Evolutionary conservation across 2,797 vertebrate species (phyloP).

Genomic region (Poecile montanus): DNA sequence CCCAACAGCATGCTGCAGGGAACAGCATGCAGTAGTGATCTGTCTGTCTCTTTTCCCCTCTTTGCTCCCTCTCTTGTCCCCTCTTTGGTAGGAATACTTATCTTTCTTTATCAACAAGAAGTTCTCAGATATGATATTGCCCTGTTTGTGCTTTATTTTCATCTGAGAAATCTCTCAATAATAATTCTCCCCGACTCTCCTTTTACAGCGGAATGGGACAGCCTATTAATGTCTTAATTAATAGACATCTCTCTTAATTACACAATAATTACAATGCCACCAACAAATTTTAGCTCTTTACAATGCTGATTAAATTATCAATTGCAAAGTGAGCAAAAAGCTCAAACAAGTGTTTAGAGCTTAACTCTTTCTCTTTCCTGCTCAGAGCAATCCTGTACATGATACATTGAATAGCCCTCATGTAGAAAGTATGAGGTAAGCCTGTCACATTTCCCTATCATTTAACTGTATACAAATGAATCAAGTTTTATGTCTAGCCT

Average conservation of each 20-base stretch:
- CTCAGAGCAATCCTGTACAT: not conserved
- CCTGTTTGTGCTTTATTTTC: rapidly evolving
- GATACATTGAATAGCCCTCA: not conserved
- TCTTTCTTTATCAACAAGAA: no score
- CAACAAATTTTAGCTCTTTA: not conserved
- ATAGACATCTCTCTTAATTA: no score
- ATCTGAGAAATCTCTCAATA: not conserved
- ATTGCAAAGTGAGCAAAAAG: not conserved
- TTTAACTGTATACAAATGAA: not conserved
- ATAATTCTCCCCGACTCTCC: not conserved
- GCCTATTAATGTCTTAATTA: not conserved
- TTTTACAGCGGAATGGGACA: rapidly evolving
- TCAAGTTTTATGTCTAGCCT: not conserved
- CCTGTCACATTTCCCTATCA: not conserved
- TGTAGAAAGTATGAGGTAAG: not conserved
- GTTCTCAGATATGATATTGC: not conserved
- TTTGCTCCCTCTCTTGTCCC: no score
- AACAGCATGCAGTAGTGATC: rapidly evolving
- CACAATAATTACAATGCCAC: not conserved
- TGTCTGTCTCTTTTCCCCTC: not conserved
- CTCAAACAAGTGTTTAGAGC: not conserved
- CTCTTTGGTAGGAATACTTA: no score
- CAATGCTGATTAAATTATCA: not conserved
- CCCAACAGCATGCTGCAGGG: no score
- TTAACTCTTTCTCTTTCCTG: not conserved